Base-by-base conservation (phyloP, 2,113 vertebrate genomes). In the Rattus norvegicus region DNA sequence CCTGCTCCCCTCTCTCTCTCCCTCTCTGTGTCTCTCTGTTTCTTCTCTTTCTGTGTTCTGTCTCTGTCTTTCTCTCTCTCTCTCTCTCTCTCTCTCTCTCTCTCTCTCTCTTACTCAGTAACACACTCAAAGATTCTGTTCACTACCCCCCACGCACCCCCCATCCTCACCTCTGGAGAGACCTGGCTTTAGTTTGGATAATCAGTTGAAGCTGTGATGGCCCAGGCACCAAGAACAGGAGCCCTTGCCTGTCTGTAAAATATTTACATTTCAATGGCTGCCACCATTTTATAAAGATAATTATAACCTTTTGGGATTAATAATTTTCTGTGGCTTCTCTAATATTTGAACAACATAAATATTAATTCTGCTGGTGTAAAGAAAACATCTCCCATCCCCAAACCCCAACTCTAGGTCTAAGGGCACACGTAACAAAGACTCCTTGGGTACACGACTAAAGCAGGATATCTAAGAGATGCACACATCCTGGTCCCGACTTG, bases 191-290 rank as follows among this genome's bases (percentile, higher is more conserved):
- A 98, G 98, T 98, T 97, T 88, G 88, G 97, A 98, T 98, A 98
- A 99, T 99, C 98, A 98, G 98, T 98, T 98, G 98, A 98, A 98
- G 98, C 97, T 98, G 97, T 88, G 0, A 97, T 98, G 98, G 97
- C 92, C 97, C 97, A 98, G 98, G 98, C 98, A 97, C 95, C 89
- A 92, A 97, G 97, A 97, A 97, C 98, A 86, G 87, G 97, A 98
- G 96, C 97, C 97, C 96, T 80, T 90, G 90, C 89, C 88, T 95
- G 89, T 86, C 90, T 95, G 47, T 94, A 56, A 97, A 54, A 95
- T 54, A 98, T 99, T 99, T 98, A 98, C 98, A 99, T 98, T 98
- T 98, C 98, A 98, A 98, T 98, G 98, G 97, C 97, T 98, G 98
- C 97, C 97, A 98, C 98, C 96, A 98, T 98, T 98, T 96, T 96